Evolutionary conservation across 2,888 invertebrate species (phyloP), one percentile per base, ranked within the genome.

Genomic region (Harpalus rufipes): DNA sequence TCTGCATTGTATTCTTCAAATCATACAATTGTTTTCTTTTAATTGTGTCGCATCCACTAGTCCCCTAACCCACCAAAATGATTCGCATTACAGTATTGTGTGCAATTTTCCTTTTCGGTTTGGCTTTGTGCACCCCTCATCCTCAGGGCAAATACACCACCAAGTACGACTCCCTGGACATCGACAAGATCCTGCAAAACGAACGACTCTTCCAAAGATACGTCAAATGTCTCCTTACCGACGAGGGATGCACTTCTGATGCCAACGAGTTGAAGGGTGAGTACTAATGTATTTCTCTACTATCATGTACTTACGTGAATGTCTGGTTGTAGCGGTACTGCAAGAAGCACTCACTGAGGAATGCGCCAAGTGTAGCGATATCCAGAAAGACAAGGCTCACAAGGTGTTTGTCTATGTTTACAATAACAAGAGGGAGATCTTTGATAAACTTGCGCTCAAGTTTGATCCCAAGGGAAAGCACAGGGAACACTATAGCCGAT

Each of bases 191-290:
- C 86, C 90, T 96, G n/a, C 89, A 88, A 4, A 96, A 94, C 90
- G 93, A 94, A 16, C 92, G 95, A 21, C 91, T 96, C n/a, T 90
- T 96, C 6, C 87, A 87, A 63, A 88, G 88, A 85, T 90, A 90
- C 84, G 87, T 89, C 58, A 87, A 88, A 63, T 90, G 96, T 88
- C 87, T 96, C 41, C 89, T 95, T 87, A 94, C 93, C 0, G 91
- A 91, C 86, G 94, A 94, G n/a, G 93, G 92, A 80, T 96, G 96
- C 89, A 95, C 93, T 3, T 92, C 95, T 6, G 96, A 96, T 88
- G 96, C 93, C 84, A 93, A 93, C 87, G 94, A 95, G 87, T 88
- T 93, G 78, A 93, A 92, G 90, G 90, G 93, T 92, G 87, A 90
- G 90, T 89, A 61, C 58, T 58, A 51, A 3, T 32, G 32, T 4